These are phyloP conservation scores for Paradisaea rubra DNA, from an alignment of 2,113 vertebrate species.

Conservation along the genomic window DNA sequence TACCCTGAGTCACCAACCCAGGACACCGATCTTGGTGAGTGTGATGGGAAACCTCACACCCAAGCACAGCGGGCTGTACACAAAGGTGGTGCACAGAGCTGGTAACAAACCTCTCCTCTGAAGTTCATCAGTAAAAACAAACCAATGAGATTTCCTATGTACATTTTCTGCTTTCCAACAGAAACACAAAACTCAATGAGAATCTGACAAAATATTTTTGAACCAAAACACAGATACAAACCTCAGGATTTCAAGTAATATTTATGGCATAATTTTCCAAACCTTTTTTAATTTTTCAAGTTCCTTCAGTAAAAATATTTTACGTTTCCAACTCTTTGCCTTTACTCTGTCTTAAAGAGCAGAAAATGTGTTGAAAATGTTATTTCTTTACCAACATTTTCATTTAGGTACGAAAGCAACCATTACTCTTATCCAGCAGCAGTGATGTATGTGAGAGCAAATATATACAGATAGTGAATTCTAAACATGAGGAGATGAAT, in stretches of 20 bases:
- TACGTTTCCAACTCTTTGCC: neutral
- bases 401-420: constrained; percentile 1
- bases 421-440: neutral
- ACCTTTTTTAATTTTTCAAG: neutral
- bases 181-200: neutral
- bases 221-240: neutral
- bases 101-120: neutral
- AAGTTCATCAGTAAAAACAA: neutral
- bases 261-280: neutral
- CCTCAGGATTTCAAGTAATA: neutral
- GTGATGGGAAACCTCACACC: neutral
- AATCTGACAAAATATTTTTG: neutral
- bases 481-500: neutral
- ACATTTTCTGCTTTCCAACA: constrained; percentile 37
- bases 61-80: accelerated
- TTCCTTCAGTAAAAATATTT: neutral
- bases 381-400: constrained; percentile 44
- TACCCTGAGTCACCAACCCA: neutral
- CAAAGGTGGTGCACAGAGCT: neutral
- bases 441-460: neutral
- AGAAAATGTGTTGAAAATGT: constrained; percentile 55
- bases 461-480: neutral
- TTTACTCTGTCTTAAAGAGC: neutral
- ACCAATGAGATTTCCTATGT: neutral
- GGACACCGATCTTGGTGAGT: neutral